These are phyloP conservation scores for Orthosia cruda DNA, from an alignment of 2,888 invertebrate genomes.

Conservation along the genomic window DNA sequence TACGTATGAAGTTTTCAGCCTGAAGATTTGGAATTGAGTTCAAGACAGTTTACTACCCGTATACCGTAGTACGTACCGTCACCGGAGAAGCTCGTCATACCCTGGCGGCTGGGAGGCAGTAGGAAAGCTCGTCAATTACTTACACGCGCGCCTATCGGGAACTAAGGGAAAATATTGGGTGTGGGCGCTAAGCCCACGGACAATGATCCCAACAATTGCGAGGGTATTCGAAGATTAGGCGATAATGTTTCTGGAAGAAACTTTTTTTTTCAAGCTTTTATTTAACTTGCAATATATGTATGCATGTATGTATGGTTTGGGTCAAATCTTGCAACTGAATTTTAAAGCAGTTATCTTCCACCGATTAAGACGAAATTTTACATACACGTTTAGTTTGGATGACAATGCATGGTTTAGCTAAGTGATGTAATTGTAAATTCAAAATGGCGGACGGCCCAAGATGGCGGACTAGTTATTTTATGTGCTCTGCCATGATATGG, in stretches of 20 bases:
- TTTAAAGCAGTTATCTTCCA: no score
- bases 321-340: no score
- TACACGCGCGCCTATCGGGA: slow-evolving; percentile 61
- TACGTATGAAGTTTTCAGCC: slow-evolving; percentile 59
- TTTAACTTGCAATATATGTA: no score
- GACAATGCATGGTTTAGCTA: no score
- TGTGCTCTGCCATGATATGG: no score
- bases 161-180: slow-evolving; percentile 44
- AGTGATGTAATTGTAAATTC: no score
- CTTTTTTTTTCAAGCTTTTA: no score
- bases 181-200: slow-evolving; percentile 49
- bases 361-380: no score
- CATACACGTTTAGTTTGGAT: no score
- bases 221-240: slow-evolving; percentile 52
- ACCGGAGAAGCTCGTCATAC: slow-evolving; percentile 49
- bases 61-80: slow-evolving; percentile 30
- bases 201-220: slow-evolving; percentile 51
- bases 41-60: slow-evolving; percentile 63
- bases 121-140: slow-evolving; percentile 64
- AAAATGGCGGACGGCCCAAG: no score
- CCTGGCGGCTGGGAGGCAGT: slow-evolving; percentile 40
- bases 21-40: slow-evolving; percentile 64
- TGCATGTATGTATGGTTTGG: no score
- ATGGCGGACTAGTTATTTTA: no score
- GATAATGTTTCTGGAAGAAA: slow-evolving; percentile 50